These are phyloP conservation scores for Brachyopa scutellaris DNA, from an alignment of 2,888 invertebrate species.

Conservation along the genomic window DNA sequence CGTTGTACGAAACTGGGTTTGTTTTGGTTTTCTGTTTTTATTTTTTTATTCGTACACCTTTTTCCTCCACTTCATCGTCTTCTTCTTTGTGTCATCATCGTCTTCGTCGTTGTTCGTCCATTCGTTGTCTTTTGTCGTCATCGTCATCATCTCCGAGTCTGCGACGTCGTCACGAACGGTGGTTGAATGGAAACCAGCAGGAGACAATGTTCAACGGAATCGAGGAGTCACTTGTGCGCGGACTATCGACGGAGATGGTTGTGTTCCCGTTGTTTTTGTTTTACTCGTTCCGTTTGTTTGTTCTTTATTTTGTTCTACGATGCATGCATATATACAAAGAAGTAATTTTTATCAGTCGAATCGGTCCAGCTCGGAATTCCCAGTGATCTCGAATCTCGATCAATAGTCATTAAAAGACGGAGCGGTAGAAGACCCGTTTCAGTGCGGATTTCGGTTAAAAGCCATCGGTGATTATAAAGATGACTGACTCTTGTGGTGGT, in stretches of 20 bases:
- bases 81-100: constrained; percentile 34
- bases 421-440: constrained; percentile 45
- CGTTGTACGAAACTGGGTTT: constrained; percentile 4
- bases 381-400: constrained; percentile 45
- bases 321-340: too few relatives aligned
- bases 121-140: constrained; percentile 11
- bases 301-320: background rate
- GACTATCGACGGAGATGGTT: constrained; percentile 78
- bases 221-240: constrained; percentile 80
- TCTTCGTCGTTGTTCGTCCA: constrained; percentile 23
- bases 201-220: constrained; percentile 61
- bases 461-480: constrained; percentile 46
- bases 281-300: constrained; percentile 9
- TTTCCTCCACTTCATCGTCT: constrained; percentile 23
- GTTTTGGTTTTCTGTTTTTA: background rate
- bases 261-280: too few relatives aligned
- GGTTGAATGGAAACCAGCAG: constrained; percentile 66
- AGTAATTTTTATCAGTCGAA: constrained; percentile 35
- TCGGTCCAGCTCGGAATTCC: constrained; percentile 18
- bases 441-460: constrained; percentile 1
- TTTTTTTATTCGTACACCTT: background rate
- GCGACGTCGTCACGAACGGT: constrained; percentile 60
- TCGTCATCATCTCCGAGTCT: constrained; percentile 10
- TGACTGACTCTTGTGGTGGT: constrained; percentile 58
- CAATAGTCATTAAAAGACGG: constrained; percentile 12